Percentiles rank a stretch among this genome's conserved stretches.
Evolutionary conservation across 2,797 vertebrate genomes (phyloP).

Genomic region (Acrossocheilus fasciatus): DNA sequence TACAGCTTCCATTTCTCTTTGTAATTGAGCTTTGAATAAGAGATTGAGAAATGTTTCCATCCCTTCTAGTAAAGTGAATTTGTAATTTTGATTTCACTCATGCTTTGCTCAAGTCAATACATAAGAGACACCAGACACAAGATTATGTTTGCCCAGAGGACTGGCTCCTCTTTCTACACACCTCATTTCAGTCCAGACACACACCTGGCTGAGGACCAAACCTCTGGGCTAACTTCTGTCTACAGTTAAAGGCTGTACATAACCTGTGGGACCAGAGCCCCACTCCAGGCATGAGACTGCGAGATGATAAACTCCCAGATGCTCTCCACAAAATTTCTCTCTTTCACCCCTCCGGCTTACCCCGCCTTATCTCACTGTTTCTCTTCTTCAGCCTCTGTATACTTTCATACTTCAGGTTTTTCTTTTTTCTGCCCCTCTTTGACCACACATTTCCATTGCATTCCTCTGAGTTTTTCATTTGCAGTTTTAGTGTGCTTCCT

Average conservation of each 20-base stretch:
- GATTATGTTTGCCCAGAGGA: slow-evolving; percentile 34
- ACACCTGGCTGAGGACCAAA: slow-evolving; percentile 38
- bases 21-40: slow-evolving; percentile 15
- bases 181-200: slow-evolving; percentile 39
- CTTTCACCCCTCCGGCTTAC: neutral
- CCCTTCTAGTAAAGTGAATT: slow-evolving; percentile 20
- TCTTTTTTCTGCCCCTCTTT: neutral
- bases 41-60: slow-evolving; percentile 10
- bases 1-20: neutral
- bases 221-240: slow-evolving; percentile 37
- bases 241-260: slow-evolving; percentile 38
- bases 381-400: neutral
- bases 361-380: slow-evolving; percentile 16
- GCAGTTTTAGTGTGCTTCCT: neutral
- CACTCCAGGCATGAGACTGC: neutral
- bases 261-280: slow-evolving; percentile 24
- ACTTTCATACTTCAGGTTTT: neutral
- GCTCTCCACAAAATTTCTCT: slow-evolving; percentile 20
- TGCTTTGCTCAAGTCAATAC: slow-evolving; percentile 27
- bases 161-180: slow-evolving; percentile 31
- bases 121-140: slow-evolving; percentile 16
- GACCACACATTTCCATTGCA: slow-evolving; percentile 9
- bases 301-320: slow-evolving; percentile 40
- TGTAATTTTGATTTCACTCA: slow-evolving; percentile 36
- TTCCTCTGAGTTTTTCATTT: slow-evolving; percentile 5